Percentiles rank a stretch among this genome's conserved stretches.
These are phyloP conservation scores for Cossypha dichroa DNA, from an alignment of 2,797 vertebrate genomes.

Conservation along the genomic window DNA sequence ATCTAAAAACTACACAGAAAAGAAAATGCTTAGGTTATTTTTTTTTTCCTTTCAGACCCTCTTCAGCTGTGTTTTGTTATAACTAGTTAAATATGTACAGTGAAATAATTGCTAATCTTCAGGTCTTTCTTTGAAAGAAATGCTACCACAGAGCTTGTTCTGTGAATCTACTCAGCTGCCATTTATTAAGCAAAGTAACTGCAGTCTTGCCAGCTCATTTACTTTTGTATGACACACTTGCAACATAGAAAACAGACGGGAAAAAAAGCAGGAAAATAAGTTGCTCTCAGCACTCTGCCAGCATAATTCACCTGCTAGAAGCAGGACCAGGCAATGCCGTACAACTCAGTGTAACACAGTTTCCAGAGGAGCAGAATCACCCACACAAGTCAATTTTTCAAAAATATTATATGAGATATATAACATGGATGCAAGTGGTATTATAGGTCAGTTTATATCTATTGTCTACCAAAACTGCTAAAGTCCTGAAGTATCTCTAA, in stretches of 20 bases:
- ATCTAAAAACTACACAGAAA: not conserved
- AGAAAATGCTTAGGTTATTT: not conserved
- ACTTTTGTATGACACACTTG: not conserved
- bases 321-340: not conserved
- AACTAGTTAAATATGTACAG: not conserved
- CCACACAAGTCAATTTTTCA: not conserved
- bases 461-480: not conserved
- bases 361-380: not conserved
- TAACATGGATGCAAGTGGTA: not conserved
- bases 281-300: not conserved
- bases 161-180: not conserved
- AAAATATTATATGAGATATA: not conserved
- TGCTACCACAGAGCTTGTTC: not conserved
- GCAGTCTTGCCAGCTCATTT: not conserved
- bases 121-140: not conserved
- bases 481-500: not conserved
- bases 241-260: not conserved
- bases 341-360: not conserved
- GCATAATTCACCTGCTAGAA: not conserved
- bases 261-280: not conserved
- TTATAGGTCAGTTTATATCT: not conserved
- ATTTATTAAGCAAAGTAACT: not conserved
- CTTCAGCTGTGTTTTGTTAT: not conserved
- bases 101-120: not conserved
- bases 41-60: not conserved